Evolutionary conservation across 2,113 vertebrate genomes (phyloP), one percentile per base, ranked within the genome.

Genomic region (Junco hyemalis): DNA sequence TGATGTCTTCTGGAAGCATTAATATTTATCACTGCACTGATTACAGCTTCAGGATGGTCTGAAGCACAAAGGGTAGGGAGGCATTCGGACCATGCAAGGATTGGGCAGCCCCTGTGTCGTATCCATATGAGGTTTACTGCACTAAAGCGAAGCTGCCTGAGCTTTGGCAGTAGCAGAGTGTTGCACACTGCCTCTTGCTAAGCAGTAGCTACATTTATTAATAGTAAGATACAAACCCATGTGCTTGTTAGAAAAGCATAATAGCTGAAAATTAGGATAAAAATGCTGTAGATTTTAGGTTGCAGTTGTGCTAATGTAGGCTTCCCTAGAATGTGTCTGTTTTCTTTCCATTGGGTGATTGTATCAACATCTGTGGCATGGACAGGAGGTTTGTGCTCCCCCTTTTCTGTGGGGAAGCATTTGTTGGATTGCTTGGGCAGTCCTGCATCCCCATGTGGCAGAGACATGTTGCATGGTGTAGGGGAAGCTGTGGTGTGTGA

Each of bases 1-100:
- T 22, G 26, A 26, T 59, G 45, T 83, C 72, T 81, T 91, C 65
- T 70, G 50, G 24, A 83, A 81, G 53, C 29, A 69, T 97, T 96
- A 96, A 96, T 97, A 96, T 96, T 96, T 95, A 88, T 86, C 81
- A 74, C 47, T 64, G 81, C 94, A 53, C 64, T 73, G 48, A 73
- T 95, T 91, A 77, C 24, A 91, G 56, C 17, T 92, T 86, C 87
- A 80, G 74, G 78, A 66, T 79, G 80, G 63, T 50, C 48, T 35
- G 48, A 90, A 86, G 72, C 51, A 85, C 71, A 44, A 48, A 82
- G 60, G 29, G 14, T 28, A 36, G 56, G 51, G 51, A 68, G 86
- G 19, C 47, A 35, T 40, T 80, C 23, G 21, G 86, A 65, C 54
- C 25, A 25, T 4, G 12, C 33, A 64, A 79, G 31, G 86, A 45